phyloP scores from a whole-genome alignment of 1,140 invertebrate genomes.

The Condylostylus longicornis region DNA sequence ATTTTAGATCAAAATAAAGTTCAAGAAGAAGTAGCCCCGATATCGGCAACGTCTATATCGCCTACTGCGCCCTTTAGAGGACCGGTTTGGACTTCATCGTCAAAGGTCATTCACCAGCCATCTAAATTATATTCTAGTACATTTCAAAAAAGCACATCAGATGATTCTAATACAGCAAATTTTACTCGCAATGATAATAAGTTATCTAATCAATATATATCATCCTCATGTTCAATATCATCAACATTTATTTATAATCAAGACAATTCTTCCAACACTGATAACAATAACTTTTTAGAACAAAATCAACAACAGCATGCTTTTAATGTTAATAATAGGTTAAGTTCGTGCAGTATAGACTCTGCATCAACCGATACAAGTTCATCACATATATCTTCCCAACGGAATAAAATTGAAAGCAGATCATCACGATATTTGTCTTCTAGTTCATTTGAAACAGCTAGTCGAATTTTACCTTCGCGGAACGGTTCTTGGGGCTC shows the following conservation, averaged over 20 bases:
- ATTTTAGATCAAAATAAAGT: no score
- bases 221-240: no score
- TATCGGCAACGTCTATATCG: not conserved
- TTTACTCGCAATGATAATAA: no score
- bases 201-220: no score
- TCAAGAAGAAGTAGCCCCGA: no score
- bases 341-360: constrained; percentile 45
- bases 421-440: constrained; percentile 68
- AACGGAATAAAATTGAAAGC: no score
- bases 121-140: constrained; percentile 10
- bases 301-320: no score
- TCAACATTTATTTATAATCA: no score
- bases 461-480: constrained; percentile 44
- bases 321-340: no score
- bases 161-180: no score
- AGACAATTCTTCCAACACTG: no score
- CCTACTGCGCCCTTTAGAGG: constrained; percentile 11
- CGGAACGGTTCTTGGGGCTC: constrained; percentile 61
- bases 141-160: not conserved
- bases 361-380: constrained; percentile 33
- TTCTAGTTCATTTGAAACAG: constrained; percentile 63
- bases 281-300: no score
- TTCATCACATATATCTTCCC: constrained; percentile 57
- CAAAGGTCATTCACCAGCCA: constrained; percentile 31
- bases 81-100: constrained; percentile 38